Percentiles rank a stretch among this genome's conserved stretches.
Evolutionary conservation across 2,797 vertebrate genomes (phyloP).

Genomic region (Macrochelys suwanniensis): DNA sequence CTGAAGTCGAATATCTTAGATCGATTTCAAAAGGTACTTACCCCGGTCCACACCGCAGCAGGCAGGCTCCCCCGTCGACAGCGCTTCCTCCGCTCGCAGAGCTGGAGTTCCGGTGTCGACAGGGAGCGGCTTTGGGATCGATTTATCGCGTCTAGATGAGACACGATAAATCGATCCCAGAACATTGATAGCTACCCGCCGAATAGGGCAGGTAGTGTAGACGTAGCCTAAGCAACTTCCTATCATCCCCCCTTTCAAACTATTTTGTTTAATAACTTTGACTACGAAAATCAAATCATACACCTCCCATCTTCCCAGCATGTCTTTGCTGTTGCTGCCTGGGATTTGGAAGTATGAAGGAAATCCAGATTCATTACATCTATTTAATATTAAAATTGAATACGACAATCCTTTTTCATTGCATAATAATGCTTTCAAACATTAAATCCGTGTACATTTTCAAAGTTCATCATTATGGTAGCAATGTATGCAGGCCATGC

Average conservation of each 20-base stretch:
- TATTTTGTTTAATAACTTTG: background rate
- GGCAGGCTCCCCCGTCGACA: too few relatives aligned
- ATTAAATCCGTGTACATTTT: background rate
- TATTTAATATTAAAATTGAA: background rate
- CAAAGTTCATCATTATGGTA: background rate
- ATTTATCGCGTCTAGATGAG: too few relatives aligned
- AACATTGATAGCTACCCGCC: too few relatives aligned
- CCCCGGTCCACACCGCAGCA: too few relatives aligned
- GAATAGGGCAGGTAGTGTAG: too few relatives aligned
- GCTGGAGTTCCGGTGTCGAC: too few relatives aligned
- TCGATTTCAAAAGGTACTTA: too few relatives aligned
- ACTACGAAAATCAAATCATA: background rate
- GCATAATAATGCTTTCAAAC: background rate
- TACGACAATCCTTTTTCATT: background rate
- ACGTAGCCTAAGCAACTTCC: background rate
- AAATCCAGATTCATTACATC: background rate
- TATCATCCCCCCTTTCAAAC: background rate
- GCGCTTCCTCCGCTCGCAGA: fast-evolving
- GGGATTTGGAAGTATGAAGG: background rate
- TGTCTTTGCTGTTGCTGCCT: background rate
- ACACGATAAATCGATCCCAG: too few relatives aligned
- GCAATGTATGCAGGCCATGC: background rate
- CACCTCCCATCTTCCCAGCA: background rate
- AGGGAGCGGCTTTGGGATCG: too few relatives aligned
- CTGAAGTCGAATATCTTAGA: too few relatives aligned